Evolutionary conservation across 37 sponge, comb jelly and placozoan genomes (phyloP), one percentile per base, ranked within the genome.

Genomic region (Axinella damicornis): DNA sequence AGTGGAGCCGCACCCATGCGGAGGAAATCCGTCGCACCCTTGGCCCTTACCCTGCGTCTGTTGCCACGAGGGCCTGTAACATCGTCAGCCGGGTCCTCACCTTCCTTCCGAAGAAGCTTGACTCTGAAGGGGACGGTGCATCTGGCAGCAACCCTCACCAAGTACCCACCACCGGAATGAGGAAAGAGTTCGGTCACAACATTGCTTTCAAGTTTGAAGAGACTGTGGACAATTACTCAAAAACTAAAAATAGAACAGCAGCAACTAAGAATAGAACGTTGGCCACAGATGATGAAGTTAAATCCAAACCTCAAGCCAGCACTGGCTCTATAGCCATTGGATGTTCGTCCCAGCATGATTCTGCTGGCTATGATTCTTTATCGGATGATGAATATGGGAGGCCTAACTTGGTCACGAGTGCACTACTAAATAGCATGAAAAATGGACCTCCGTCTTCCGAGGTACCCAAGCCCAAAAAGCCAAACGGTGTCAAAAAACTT

Each of bases 31-130:
- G 73, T 38, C 40, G 31, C 1, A 76, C 78, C 12, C 57, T 93
- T 28, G 93, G 93, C 22, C 93, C 93, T 13, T 93, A 64, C 32
- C 93, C 93, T 2, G 93, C 93, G 0, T 88, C 85, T 27, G 83
- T 76, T 40, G 93, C 89, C 61, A 65, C 64, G 38, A 85, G 65
- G 20, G 78, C 83, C 2, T 85, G 78, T 71, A 34, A 25, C 18
- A 53, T 57, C 19, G 86, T 93, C 22, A 68, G 76, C 25, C 67
- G 66, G 28, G 77, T 93, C 18, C 18, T 74, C 46, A 55, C 41
- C 33, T 72, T 41, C 54, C 24, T 72, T 27, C 84, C 90, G 0
- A 74, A 76, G 25, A 25, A 40, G 52, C 24, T 19, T 5, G 25
- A 5, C 21, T 35, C 32, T 6, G 6, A 72, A 5, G 56, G 20